Percentiles rank a stretch among this genome's conserved stretches.
Evolutionary conservation across 2,113 vertebrate species (phyloP).

Genomic region (Lagopus leucura): DNA sequence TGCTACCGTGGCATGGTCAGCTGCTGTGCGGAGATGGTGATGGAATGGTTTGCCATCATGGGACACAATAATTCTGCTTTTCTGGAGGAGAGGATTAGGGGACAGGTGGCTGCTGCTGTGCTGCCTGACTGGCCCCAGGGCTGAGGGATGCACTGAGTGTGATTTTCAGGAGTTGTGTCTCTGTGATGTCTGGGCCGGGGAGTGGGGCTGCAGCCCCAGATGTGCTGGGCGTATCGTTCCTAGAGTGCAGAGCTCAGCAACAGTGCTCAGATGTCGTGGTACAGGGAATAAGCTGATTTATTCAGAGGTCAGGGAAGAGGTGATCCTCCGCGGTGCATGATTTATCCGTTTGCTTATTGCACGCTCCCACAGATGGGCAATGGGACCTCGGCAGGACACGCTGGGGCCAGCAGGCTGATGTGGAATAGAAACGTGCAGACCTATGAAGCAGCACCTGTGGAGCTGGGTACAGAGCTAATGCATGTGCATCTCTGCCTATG

Average conservation of each 20-base stretch:
- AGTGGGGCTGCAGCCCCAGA: background rate
- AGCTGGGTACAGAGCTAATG: background rate
- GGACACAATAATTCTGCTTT: rapidly evolving
- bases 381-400: background rate
- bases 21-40: rapidly evolving
- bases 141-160: rapidly evolving
- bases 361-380: background rate
- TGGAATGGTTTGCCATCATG: rapidly evolving
- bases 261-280: background rate
- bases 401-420: background rate
- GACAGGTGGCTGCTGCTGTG: rapidly evolving
- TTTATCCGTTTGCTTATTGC: background rate
- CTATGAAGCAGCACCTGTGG: background rate
- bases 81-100: background rate
- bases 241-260: background rate
- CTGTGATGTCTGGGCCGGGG: rapidly evolving
- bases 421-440: background rate
- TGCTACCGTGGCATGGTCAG: background rate
- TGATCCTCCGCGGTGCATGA: background rate
- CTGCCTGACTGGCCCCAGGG: background rate
- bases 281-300: background rate
- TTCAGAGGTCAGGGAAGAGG: background rate
- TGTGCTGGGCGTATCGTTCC: background rate
- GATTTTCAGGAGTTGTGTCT: rapidly evolving
- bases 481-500: rapidly evolving